phyloP scores from a whole-genome alignment of 2,797 vertebrate genomes.

The Tragopan temminckii region DNA sequence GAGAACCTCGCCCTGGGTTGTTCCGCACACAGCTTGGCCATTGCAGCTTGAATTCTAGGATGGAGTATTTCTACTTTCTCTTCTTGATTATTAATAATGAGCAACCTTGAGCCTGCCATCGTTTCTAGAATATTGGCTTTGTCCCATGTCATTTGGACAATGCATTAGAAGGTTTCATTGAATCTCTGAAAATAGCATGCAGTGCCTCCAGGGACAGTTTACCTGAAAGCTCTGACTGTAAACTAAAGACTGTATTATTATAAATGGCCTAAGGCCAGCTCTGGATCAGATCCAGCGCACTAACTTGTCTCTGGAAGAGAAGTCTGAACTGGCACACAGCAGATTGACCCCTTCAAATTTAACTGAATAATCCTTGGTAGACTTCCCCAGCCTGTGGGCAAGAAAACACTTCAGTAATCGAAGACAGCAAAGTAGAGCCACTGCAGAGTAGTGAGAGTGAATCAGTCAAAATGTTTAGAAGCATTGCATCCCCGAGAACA shows the following conservation, averaged over 20 bases:
- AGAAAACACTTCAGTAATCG: not conserved
- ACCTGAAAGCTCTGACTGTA: not conserved
- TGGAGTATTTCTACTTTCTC: not conserved
- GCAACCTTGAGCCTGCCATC: not conserved
- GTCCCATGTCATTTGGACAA: not conserved
- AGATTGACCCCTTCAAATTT: not conserved
- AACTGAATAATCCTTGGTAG: not conserved
- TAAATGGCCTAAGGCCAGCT: not conserved
- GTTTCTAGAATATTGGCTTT: not conserved
- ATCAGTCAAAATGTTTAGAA: not conserved
- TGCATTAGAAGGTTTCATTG: not conserved
- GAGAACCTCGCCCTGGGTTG: not conserved
- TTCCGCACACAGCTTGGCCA: not conserved
- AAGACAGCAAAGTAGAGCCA: not conserved
- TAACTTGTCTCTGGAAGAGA: slow-evolving; percentile 41
- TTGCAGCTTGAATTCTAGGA: slow-evolving; percentile 12
- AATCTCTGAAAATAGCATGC: not conserved
- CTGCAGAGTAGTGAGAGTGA: not conserved
- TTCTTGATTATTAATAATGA: not conserved
- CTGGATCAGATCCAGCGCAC: slow-evolving; percentile 22
- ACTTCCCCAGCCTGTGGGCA: not conserved
- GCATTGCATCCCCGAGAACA: not conserved
- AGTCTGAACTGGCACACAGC: not conserved
- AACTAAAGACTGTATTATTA: not conserved
- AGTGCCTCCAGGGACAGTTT: not conserved